These are phyloP conservation scores for Araneus ventricosus DNA, from an alignment of 1,140 invertebrate species.

Conservation along the genomic window DNA sequence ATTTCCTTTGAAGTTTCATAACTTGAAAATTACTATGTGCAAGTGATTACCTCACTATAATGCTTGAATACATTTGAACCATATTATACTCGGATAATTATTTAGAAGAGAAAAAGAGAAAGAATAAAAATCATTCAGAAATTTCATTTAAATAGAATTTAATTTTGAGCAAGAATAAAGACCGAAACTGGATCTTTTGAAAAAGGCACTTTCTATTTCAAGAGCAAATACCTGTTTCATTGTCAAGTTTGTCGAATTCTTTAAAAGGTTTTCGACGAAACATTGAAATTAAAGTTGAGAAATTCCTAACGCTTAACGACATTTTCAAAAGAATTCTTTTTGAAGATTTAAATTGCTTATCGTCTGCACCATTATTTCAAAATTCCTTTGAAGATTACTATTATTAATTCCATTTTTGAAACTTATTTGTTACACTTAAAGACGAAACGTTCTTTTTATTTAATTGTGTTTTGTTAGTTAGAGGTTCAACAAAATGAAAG, in stretches of 20 bases:
- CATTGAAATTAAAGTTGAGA: neutral
- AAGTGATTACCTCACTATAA: too few species aligned
- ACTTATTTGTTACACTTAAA: neutral
- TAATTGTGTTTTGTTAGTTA: too few species aligned
- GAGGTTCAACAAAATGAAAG: neutral
- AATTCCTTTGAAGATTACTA: neutral
- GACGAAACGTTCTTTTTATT: too few species aligned
- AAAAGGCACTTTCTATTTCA: neutral
- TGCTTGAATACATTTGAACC: too few species aligned
- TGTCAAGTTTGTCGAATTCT: neutral
- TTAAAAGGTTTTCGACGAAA: neutral
- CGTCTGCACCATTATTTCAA: neutral
- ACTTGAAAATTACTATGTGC: too few species aligned
- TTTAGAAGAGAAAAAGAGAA: too few species aligned
- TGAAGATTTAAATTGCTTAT: neutral
- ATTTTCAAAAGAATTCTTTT: neutral
- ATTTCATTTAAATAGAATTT: too few species aligned
- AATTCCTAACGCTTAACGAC: neutral
- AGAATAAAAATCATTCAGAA: too few species aligned
- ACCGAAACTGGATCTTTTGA: neutral
- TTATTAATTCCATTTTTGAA: neutral
- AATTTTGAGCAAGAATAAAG: too few species aligned
- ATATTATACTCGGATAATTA: too few species aligned
- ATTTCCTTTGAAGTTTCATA: too few species aligned
- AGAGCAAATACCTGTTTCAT: neutral